Evolutionary conservation across 2,113 vertebrate genomes (phyloP).

Genomic region (Sylvietta virens): DNA sequence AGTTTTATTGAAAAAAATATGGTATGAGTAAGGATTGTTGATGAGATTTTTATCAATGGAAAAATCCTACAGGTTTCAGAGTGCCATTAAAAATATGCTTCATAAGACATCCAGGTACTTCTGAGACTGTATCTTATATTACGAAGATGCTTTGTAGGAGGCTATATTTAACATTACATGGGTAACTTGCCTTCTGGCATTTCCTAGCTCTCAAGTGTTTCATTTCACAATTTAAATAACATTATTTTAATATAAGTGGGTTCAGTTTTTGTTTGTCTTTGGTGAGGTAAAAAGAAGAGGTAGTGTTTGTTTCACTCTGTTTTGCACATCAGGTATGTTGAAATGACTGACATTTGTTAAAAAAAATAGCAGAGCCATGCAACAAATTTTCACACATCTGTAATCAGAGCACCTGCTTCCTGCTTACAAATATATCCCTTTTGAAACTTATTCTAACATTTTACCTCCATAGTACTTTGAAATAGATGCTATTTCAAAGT

Average conservation of each 20-base stretch:
- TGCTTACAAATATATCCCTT: background rate
- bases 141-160: background rate
- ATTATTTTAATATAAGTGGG: background rate
- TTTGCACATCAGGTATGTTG: background rate
- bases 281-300: background rate
- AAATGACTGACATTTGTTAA: background rate
- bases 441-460: background rate
- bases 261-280: background rate
- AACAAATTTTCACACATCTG: background rate
- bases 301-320: background rate
- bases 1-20: background rate
- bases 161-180: background rate
- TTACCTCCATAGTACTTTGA: background rate
- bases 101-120: background rate
- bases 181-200: background rate
- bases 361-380: background rate
- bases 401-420: background rate
- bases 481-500: background rate
- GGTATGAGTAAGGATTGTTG: background rate
- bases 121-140: background rate
- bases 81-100: background rate
- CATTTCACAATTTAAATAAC: background rate
- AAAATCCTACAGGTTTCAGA: background rate
- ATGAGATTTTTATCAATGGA: background rate
- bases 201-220: background rate